Evolutionary conservation across 1,140 invertebrate species (phyloP).

Genomic region (Trichomalopsis sarcophagae): DNA sequence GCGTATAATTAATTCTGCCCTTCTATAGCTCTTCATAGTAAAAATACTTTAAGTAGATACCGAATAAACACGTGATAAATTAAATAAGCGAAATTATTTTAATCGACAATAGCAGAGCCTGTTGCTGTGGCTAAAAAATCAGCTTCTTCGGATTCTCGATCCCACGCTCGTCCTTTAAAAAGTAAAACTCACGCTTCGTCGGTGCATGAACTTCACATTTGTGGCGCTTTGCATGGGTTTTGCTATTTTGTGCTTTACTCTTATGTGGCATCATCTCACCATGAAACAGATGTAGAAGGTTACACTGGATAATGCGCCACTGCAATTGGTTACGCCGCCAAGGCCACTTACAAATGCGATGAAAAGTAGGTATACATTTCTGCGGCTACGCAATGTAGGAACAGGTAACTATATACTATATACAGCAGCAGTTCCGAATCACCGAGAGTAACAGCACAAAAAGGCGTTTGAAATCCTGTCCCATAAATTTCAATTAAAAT

Average conservation of each 20-base stretch:
- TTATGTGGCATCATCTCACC: background rate
- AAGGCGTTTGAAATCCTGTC: constrained; percentile 10
- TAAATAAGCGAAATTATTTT: background rate
- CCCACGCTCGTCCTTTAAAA: background rate
- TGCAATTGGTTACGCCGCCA: background rate
- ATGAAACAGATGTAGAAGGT: background rate
- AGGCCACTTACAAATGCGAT: background rate
- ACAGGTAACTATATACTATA: too few relatives aligned
- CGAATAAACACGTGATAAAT: background rate
- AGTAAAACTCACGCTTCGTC: background rate
- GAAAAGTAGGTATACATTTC: background rate
- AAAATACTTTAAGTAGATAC: background rate
- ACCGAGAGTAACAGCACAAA: background rate
- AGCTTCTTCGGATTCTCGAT: background rate
- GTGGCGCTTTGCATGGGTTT: background rate
- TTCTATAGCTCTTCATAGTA: too few relatives aligned
- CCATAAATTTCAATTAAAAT: constrained; percentile 18
- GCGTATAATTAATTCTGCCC: too few relatives aligned
- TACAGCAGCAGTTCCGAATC: background rate
- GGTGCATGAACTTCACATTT: background rate
- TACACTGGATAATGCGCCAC: background rate
- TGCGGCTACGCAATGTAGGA: background rate
- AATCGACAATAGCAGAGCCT: background rate
- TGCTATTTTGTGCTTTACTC: background rate
- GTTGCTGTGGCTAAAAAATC: background rate